Conservation (phyloP, 92 coral and sea anemone species). For the Chrysogorgia sp. region DNA sequence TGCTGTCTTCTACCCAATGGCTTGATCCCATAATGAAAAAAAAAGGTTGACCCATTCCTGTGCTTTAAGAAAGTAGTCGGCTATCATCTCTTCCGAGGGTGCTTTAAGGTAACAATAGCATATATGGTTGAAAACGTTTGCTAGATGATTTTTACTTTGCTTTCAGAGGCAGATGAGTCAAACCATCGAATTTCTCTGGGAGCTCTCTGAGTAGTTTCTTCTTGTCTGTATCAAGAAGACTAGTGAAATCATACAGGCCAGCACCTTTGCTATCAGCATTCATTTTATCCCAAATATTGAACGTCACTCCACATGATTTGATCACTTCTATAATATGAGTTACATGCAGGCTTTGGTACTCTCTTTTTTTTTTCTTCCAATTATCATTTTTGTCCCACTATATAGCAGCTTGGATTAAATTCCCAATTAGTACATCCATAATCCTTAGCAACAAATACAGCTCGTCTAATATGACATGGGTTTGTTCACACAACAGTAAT, state of each 20-base stretch:
- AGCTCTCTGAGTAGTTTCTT: not conserved
- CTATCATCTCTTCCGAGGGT: not conserved
- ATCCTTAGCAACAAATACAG: constrained; percentile 61
- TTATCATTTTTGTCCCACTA: constrained; percentile 56
- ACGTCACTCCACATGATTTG: constrained; percentile 7
- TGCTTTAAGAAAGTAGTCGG: not conserved
- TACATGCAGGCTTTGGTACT: constrained; percentile 39
- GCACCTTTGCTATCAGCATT: constrained; percentile 14
- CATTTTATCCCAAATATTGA: constrained; percentile 5
- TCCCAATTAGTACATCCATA: constrained; percentile 59
- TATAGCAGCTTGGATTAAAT: constrained; percentile 45
- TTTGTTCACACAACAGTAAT: constrained; percentile 56
- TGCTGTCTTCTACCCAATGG: constrained; percentile 26
- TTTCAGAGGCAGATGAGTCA: not conserved
- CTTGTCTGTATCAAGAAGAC: too few relatives aligned
- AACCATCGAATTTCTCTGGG: constrained; percentile 1
- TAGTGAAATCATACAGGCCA: constrained; percentile 27
- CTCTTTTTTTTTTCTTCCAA: constrained; percentile 44
- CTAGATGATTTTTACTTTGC: not conserved
- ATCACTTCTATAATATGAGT: constrained; percentile 35
- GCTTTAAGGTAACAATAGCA: not conserved
- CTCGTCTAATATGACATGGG: constrained; percentile 72
- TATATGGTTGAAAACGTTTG: not conserved
- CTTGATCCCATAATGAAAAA: too few relatives aligned
- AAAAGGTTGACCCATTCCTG: not conserved